A percentile compares a stretch with the other conserved stretches of the same genome.
phyloP scores from a whole-genome alignment of 2,888 invertebrate genomes.

The Celastrina argiolus region DNA sequence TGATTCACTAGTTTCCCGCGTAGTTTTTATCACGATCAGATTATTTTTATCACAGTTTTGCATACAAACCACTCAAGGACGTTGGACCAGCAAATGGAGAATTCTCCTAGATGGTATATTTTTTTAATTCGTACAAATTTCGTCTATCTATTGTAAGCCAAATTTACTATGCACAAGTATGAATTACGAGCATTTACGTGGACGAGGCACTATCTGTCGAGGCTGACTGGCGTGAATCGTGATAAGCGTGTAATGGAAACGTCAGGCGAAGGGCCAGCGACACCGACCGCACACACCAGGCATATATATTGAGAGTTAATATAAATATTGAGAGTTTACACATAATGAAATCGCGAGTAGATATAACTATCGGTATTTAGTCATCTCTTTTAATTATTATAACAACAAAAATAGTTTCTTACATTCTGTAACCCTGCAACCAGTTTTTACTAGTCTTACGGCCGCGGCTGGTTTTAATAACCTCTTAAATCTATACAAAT shows the following conservation, averaged over 20 bases:
- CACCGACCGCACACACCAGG: conserved; percentile 24
- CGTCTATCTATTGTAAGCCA: neutral
- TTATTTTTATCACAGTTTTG: neutral
- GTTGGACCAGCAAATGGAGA: too few species aligned
- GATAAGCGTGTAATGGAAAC: conserved; percentile 52
- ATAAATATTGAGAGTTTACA: conserved; percentile 32
- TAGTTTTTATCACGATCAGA: neutral
- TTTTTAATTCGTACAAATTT: neutral
- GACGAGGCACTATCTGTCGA: neutral
- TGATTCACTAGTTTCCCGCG: neutral
- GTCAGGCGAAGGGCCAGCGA: conserved; percentile 41
- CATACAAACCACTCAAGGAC: too few species aligned
- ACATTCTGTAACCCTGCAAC: too few species aligned
- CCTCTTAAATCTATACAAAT: too few species aligned
- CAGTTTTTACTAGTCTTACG: too few species aligned
- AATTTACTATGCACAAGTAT: neutral
- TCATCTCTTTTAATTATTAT: neutral
- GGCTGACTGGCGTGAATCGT: conserved; percentile 36
- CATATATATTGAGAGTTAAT: conserved; percentile 31
- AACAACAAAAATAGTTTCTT: too few species aligned
- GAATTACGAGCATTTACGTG: neutral
- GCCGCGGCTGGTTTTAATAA: too few species aligned
- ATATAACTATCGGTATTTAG: neutral
- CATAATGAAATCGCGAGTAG: conserved; percentile 15
- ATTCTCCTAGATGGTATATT: too few species aligned